Conservation (phyloP, 2,797 vertebrate genomes). For the Sebastes oblongus region DNA sequence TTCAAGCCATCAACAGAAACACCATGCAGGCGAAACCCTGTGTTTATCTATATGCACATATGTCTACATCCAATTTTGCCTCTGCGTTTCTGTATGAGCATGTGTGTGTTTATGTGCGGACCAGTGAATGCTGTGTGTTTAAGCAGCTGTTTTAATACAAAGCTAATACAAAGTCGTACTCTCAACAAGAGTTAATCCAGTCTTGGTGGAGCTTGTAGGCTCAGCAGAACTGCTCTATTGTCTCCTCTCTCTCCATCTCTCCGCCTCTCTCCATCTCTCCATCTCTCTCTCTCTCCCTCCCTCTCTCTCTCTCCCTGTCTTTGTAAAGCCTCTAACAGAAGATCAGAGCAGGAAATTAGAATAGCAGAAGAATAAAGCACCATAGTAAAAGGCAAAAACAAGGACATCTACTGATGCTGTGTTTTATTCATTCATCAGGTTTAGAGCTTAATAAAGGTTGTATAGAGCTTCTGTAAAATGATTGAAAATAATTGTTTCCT, state of each 20-base stretch:
- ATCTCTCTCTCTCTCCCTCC: neutral
- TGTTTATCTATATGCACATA: neutral
- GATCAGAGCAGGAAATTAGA: neutral
- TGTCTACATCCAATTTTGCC: neutral
- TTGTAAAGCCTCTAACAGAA: neutral
- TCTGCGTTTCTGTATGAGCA: conserved; percentile 1
- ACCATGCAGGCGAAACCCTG: too few species aligned
- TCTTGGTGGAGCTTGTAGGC: conserved; percentile 51
- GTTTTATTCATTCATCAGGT: neutral
- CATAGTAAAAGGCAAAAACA: neutral
- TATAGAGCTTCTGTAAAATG: neutral
- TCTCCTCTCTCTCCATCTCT: neutral
- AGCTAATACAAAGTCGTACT: conserved; percentile 46
- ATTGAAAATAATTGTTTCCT: neutral
- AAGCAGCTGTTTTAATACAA: conserved; percentile 70
- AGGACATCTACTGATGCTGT: neutral
- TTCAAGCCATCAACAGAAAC: too few species aligned
- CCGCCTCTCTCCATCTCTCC: too few species aligned
- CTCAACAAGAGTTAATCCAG: conserved; percentile 71
- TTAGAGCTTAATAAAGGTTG: neutral
- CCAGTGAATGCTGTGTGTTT: conserved; percentile 49
- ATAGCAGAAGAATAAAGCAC: neutral
- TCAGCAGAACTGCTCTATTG: conserved; percentile 41
- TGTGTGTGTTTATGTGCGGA: conserved; percentile 8
- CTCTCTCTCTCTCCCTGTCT: neutral